Conservation (phyloP, 2,888 invertebrate genomes). For the Clivina fossor region DNA sequence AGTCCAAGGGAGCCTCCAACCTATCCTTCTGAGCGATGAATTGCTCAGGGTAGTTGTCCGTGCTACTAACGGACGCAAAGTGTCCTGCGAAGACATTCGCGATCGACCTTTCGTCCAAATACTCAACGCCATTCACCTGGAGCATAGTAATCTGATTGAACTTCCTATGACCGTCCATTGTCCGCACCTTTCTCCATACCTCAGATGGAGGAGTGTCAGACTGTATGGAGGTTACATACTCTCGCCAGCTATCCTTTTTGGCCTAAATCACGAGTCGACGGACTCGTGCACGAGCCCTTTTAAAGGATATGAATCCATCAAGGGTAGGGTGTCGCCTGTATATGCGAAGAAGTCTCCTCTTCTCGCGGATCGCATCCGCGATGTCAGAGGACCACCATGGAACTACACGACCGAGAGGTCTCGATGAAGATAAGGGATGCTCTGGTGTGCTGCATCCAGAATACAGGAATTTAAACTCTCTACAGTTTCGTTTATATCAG, state of each 20-base stretch:
- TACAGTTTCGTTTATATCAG: not conserved
- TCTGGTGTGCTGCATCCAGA: not conserved
- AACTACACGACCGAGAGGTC: not conserved
- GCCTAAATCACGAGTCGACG: not conserved
- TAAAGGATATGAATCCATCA: not conserved
- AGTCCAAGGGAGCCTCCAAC: not conserved
- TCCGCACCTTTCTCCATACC: not conserved
- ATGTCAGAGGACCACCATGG: not conserved
- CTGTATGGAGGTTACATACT: not conserved
- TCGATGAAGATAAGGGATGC: not conserved
- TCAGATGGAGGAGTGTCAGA: not conserved
- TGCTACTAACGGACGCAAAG: not conserved
- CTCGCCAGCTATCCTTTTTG: not conserved
- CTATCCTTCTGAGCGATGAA: not conserved
- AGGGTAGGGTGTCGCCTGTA: not conserved
- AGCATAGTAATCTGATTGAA: not conserved
- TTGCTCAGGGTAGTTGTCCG: not conserved
- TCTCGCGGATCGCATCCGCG: not conserved
- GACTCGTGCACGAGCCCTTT: not conserved
- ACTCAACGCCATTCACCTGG: not conserved
- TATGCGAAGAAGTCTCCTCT: not conserved
- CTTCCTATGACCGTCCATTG: conserved; percentile 1
- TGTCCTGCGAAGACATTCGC: not conserved
- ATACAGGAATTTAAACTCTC: not conserved
- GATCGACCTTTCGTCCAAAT: not conserved